Percentiles rank a stretch among this genome's conserved stretches.
phyloP scores from a whole-genome alignment of 1,140 invertebrate species.

The Pachypeltis micranthus region DNA sequence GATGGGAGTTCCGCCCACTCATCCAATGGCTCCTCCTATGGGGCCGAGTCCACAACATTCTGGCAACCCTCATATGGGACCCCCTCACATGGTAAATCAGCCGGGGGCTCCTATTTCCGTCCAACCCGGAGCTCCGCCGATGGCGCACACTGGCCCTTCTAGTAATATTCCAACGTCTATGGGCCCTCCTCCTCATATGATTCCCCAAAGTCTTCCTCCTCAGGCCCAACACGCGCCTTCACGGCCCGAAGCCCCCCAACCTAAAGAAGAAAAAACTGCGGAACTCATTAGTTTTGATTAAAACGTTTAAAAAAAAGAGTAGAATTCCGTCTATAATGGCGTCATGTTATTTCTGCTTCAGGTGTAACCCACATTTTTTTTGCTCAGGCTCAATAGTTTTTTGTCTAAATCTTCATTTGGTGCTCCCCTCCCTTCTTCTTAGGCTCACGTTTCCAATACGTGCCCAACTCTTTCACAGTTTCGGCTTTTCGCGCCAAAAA shows the following conservation, averaged over 20 bases:
- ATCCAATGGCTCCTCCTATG: background rate
- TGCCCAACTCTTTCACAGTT: background rate
- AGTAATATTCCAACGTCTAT: conserved; percentile 1
- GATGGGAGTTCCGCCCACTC: background rate
- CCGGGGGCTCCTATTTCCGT: background rate
- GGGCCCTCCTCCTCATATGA: background rate
- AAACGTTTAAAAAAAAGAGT: background rate
- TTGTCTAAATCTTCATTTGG: background rate
- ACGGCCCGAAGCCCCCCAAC: background rate
- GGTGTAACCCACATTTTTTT: background rate
- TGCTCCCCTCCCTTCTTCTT: background rate
- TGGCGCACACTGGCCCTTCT: background rate
- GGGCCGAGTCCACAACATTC: background rate
- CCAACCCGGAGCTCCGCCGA: background rate
- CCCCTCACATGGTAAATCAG: conserved; percentile 2
- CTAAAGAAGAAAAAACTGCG: conserved; percentile 19
- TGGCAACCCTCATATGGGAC: conserved; percentile 6
- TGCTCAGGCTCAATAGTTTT: background rate
- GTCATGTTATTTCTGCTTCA: background rate
- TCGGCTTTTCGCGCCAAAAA: no score
- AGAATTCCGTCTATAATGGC: background rate
- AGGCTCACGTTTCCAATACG: background rate
- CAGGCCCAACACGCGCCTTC: background rate
- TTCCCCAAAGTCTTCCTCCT: background rate
- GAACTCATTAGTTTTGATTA: conserved; percentile 22